Evolutionary conservation across 2,113 vertebrate species (phyloP), one percentile per base, ranked within the genome.

Genomic region (Isichthys henryi): DNA sequence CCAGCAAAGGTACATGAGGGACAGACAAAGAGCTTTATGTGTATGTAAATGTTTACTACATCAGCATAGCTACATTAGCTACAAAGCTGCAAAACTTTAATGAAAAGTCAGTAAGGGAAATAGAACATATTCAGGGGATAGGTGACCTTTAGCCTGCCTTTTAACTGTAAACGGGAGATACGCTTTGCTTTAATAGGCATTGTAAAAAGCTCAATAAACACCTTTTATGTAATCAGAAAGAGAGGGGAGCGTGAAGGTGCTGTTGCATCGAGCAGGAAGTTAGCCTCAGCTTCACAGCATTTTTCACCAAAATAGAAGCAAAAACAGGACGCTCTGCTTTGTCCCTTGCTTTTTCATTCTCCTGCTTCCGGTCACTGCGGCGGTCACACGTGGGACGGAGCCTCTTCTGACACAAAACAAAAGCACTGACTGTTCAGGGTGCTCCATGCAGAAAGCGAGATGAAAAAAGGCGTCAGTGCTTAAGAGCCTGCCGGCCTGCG

Each of bases 291-390:
- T 45, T 11, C 15, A 2, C 23, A 11, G 58, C 5, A 45, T 46
- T 11, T 7, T 48, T 46, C 13, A 5, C 21, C 7, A n/a, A 88
- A 88, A 62, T 62, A 88, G 52, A 62, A 70, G 31, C 10, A 27
- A n/a, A 70, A 88, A 88, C 87, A 88, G 87, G 87, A 88, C n/a
- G 58, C 1, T 66, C 39, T 23, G 39, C 35, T 70, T 70, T 49
- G 39, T 70, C 39, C 87, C 39, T n/a, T 19, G 5, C 4, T 23
- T 74, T 45, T 11, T 46, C 56, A 48, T 27, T 43, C 56, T 46
- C 39, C 56, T 21, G 45, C 39, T 49, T 23, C 39, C 17, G 58
- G 43, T 31, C 62, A 66, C 31, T 46, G 56, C 13, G 2, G 58
- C 8, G 5, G 43, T 35, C 56, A 35, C n/a, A 23, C 23, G 43